Conservation (phyloP, 2,888 invertebrate genomes). For the Lydus trimaculatus region DNA sequence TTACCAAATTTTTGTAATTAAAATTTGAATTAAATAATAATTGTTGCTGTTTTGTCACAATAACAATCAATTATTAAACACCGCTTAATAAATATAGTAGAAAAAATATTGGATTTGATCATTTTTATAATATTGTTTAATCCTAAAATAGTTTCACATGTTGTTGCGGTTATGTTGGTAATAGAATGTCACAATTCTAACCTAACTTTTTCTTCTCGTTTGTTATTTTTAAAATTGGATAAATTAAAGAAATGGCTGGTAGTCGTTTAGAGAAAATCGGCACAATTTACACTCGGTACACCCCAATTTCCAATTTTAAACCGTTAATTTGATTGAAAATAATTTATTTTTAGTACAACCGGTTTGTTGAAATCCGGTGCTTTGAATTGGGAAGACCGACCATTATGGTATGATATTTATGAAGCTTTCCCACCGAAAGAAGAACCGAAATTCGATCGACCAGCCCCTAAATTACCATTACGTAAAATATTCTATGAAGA, state of each 20-base stretch:
- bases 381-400: conserved; percentile 81
- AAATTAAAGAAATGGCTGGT: conserved; percentile 37
- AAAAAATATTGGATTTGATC: no score
- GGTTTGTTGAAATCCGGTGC: conserved; percentile 83
- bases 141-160: neutral
- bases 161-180: neutral
- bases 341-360: conserved; percentile 67
- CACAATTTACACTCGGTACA: conserved; percentile 73
- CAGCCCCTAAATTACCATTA: conserved; percentile 68
- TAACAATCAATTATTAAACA: no score
- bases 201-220: neutral
- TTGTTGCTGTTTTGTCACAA: no score
- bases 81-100: no score
- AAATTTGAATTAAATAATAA: no score
- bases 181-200: neutral
- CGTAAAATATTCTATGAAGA: conserved; percentile 82
- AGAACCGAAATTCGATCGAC: conserved; percentile 80
- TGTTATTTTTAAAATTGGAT: neutral
- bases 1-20: neutral
- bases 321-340: neutral
- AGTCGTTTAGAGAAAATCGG: conserved; percentile 75
- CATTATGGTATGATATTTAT: conserved; percentile 94
- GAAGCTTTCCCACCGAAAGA: conserved; percentile 87
- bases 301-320: neutral
- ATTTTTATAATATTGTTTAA: neutral